Conservation (phyloP, 2,888 invertebrate genomes). For the Melinaea menophilus region DNA sequence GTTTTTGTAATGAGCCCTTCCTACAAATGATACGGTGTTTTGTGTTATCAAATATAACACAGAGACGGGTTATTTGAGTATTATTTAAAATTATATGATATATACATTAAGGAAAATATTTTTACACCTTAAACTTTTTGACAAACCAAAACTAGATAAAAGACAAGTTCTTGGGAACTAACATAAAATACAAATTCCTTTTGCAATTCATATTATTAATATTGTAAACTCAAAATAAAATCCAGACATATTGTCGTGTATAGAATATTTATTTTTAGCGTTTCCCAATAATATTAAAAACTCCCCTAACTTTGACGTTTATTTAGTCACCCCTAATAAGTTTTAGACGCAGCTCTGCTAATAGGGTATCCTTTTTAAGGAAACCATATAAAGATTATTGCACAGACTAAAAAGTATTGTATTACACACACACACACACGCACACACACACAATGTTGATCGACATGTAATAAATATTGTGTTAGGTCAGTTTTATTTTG, state of each 20-base stretch:
- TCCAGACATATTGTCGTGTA: not conserved
- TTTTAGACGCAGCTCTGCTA: slow-evolving; percentile 13
- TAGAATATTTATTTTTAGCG: not conserved
- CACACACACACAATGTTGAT: not conserved
- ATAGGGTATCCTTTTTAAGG: slow-evolving; percentile 28
- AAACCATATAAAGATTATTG: slow-evolving; percentile 28
- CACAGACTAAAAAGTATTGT: slow-evolving; percentile 25
- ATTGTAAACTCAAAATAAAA: not conserved
- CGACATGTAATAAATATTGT: not conserved
- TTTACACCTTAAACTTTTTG: too few species aligned
- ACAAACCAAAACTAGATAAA: too few species aligned
- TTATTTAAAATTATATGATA: too few species aligned
- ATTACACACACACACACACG: slow-evolving; percentile 12
- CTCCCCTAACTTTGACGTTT: slow-evolving; percentile 1
- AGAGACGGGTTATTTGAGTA: too few species aligned
- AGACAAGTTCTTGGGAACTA: too few species aligned
- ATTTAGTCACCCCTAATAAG: slow-evolving; percentile 3
- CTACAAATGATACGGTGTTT: not conserved
- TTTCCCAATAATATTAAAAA: not conserved
- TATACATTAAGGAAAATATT: too few species aligned
- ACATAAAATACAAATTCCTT: too few species aligned
- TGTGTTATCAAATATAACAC: too few species aligned
- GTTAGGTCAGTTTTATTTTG: slow-evolving; percentile 2
- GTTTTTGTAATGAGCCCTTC: slow-evolving; percentile 13
- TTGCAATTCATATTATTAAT: too few species aligned